A percentile compares a stretch with the other conserved stretches of the same genome.
Conservation (phyloP, 2,113 vertebrate genomes). For the Panthera leo region DNA sequence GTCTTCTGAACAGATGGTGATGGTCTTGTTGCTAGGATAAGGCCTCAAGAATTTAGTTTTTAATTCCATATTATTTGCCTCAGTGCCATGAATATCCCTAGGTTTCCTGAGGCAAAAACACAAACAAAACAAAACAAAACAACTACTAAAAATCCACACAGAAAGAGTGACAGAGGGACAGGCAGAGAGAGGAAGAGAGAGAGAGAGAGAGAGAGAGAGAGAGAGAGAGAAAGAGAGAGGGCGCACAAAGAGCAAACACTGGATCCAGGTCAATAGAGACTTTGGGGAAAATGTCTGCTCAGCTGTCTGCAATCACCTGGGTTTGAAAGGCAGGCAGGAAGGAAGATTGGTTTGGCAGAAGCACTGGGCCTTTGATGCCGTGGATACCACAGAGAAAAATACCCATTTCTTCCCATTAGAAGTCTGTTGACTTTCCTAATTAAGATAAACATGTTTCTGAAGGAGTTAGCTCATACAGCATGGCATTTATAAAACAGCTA, state of each 20-base stretch:
- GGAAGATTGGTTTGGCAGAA: conserved; percentile 91
- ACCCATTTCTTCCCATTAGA: conserved; percentile 87
- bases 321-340: conserved; percentile 87
- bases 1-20: conserved; percentile 94
- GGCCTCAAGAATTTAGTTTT: conserved; percentile 95
- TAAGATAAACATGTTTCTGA: conserved; percentile 92
- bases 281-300: conserved; percentile 89
- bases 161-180: conserved; percentile 77
- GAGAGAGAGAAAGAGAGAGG: conserved; percentile 69
- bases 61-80: conserved; percentile 98
- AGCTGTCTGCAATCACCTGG: conserved; percentile 92
- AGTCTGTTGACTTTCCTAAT: conserved; percentile 92
- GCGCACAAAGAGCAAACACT: conserved; percentile 76
- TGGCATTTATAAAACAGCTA: conserved; percentile 88
- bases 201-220: conserved; percentile 76
- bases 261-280: conserved; percentile 87
- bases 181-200: conserved; percentile 41
- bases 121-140: conserved; percentile 82
- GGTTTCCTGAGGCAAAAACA: conserved; percentile 89
- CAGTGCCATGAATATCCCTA: conserved; percentile 92
- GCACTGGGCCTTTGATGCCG: conserved; percentile 88
- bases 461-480: conserved; percentile 86
- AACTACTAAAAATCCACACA: conserved; percentile 80
- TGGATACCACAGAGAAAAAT: conserved; percentile 86
- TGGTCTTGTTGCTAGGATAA: conserved; percentile 96